Base-by-base conservation (phyloP, 2,888 invertebrate genomes). In the Athalia cordata region DNA sequence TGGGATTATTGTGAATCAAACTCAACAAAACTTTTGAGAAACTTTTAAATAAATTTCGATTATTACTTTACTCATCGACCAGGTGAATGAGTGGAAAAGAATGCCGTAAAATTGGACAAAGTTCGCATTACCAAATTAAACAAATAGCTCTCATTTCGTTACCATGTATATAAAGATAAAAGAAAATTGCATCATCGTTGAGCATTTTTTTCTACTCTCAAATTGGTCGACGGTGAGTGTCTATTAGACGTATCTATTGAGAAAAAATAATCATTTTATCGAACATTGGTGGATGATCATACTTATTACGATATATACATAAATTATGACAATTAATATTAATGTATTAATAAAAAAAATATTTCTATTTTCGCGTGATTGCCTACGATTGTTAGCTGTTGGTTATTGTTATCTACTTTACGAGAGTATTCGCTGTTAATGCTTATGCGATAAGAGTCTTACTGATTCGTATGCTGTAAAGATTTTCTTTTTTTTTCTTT, bases 281-380 rank as follows among this genome's bases (percentile, higher is more conserved):
- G 83, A 77, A 78, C 82, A 79, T 86, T 85, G 84, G 79, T 80
- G 81, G 84, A 84, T 79, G 83, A 86, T 85, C 83, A 86, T 86
- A 86, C 85, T 85, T 86, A 85, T 84, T 85, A 83, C 80, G 78
- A 83, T 64, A 75, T 13, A 62, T 83, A 82, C 80, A 82, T 84
- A 85, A 86, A 86, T 86, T 84, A 87, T 86, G 81, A 83, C 83
- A 83, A 85, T 86, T 62, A 62, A 5, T 64, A 84, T 82, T 84
- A 84, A 80, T 82, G 81, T 81, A 85, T 62, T 85, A 85, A 84
- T 84, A 87, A 83, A 84, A 82, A 83, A 82, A 70, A 86, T 87
- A 86, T 87, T 87, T 87, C 86, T 89, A 88, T 88, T 88, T 89
- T 88, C 86, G 88, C 87, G 89, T 87, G 87, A 89, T 87, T 88